These are phyloP conservation scores for Eulemur macaco DNA, from an alignment of 2,113 vertebrate species.

Conservation along the genomic window DNA sequence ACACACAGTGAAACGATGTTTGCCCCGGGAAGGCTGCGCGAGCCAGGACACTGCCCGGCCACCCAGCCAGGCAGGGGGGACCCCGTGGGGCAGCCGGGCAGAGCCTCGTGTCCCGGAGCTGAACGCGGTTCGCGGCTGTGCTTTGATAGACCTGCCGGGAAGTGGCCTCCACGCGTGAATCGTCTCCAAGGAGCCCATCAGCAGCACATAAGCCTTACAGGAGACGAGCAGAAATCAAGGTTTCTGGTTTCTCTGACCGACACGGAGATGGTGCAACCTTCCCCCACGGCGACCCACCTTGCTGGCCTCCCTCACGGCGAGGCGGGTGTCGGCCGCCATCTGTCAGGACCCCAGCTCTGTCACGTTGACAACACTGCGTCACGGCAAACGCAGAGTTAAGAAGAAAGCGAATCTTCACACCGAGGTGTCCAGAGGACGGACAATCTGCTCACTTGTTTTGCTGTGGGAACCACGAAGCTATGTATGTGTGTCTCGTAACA, in stretches of 20 bases:
- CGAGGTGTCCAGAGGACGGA: not conserved
- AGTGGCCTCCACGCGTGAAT: too few relatives aligned
- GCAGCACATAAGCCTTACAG: not conserved
- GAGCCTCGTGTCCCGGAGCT: too few relatives aligned
- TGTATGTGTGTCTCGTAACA: not conserved
- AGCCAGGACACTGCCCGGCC: too few relatives aligned
- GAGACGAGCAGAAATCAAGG: not conserved
- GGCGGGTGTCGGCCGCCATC: not conserved
- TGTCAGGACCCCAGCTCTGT: not conserved
- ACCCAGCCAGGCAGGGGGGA: too few relatives aligned
- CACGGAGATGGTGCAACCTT: too few relatives aligned
- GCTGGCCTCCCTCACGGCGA: not conserved
- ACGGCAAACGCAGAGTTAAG: not conserved
- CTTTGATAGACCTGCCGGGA: too few relatives aligned
- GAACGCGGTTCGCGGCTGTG: too few relatives aligned
- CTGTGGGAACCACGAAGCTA: not conserved
- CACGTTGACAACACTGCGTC: not conserved
- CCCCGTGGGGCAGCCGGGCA: too few relatives aligned
- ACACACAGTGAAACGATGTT: not conserved
- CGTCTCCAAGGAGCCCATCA: too few relatives aligned
- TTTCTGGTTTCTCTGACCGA: not conserved
- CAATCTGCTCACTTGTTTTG: not conserved
- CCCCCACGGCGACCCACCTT: not conserved
- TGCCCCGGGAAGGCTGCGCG: too few relatives aligned
- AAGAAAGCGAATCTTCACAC: not conserved